Percentiles rank a stretch among this genome's conserved stretches.
phyloP scores from a whole-genome alignment of 2,797 vertebrate genomes.

The Oreochromis grahami region DNA sequence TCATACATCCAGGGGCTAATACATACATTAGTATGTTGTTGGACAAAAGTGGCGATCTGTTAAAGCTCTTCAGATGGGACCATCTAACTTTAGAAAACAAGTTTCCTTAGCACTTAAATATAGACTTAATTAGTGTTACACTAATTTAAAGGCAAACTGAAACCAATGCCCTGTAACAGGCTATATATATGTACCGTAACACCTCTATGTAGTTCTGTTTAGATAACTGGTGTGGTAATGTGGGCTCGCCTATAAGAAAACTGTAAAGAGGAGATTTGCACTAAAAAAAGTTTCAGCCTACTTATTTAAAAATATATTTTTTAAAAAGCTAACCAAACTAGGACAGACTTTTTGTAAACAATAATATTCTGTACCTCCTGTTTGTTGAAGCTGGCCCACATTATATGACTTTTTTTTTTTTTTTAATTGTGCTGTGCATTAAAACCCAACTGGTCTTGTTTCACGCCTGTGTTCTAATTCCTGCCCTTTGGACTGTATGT shows the following conservation, averaged over 20 bases:
- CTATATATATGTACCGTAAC: conserved; percentile 16
- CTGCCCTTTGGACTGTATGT: conserved; percentile 48
- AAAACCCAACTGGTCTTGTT: conserved; percentile 47
- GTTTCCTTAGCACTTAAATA: neutral
- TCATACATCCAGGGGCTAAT: neutral
- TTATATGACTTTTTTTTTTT: conserved; percentile 6
- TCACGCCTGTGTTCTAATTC: conserved; percentile 42
- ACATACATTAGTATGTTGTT: neutral
- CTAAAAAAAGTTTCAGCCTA: neutral
- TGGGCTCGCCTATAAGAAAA: conserved; percentile 41
- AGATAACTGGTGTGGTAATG: conserved; percentile 37
- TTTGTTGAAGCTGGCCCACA: conserved; percentile 58
- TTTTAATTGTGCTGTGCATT: conserved; percentile 54
- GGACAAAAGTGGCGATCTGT: neutral
- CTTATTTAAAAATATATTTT: neutral
- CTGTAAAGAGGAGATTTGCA: neutral
- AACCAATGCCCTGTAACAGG: neutral
- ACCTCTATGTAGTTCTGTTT: conserved; percentile 36
- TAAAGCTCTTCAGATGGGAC: neutral
- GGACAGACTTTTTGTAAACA: conserved; percentile 21
- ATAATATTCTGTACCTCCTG: conserved; percentile 34
- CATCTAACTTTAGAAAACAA: neutral
- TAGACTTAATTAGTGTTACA: neutral
- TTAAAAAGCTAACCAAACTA: conserved; percentile 4
- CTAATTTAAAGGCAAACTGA: neutral